Base-by-base conservation (phyloP, 2,113 vertebrate genomes). In the Syrmaticus mikado region DNA sequence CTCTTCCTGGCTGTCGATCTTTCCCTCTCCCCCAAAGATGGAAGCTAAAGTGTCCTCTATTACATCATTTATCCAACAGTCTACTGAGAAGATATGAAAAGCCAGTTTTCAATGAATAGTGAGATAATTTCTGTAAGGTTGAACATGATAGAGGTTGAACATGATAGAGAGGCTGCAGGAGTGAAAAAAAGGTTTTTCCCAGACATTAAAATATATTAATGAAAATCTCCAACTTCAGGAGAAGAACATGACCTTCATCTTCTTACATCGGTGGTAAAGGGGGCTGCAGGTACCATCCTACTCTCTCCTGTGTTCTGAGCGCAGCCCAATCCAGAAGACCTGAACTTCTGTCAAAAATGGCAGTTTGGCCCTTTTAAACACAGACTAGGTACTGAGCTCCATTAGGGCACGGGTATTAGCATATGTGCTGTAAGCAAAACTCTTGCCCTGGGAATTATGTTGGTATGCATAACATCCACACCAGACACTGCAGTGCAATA, bases 401-500 rank as follows among this genome's bases (percentile, higher is more conserved):
- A 22, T 2, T 60, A 52, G 30, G 45, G 19, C 50, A 53, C 5
- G 28, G 64, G 7, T 41, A 75, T 36, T 46, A n/a, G 48, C 25
- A 36, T 25, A 32, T 7, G 30, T 0, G 2, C 20, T 3, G 2
- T 20, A 70, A 84, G 38, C 55, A 61, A 75, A 75, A 80, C 28
- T 53, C 48, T 78, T 74, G 61, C 43, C 43, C 64, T 76, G 25
- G 40, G 25, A 85, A 66, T 93, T 68, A 46, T 3, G 15, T 7
- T 32, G 40, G 48, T 57, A 72, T 72, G 70, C 32, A 38, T 52
- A 68, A 64, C 25, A 28, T 40, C 41, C 38, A 67, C 24, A 20
- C 2, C 0, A 0, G 46, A 46, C 75, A 79, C 30, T 13, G 7
- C n/a, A 41, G 32, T 2, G 1, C 34, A 50, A 76, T 7, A 46